Evolutionary conservation across 2,113 vertebrate genomes (phyloP), one percentile per base, ranked within the genome.

Genomic region (Melanocharis versteri): DNA sequence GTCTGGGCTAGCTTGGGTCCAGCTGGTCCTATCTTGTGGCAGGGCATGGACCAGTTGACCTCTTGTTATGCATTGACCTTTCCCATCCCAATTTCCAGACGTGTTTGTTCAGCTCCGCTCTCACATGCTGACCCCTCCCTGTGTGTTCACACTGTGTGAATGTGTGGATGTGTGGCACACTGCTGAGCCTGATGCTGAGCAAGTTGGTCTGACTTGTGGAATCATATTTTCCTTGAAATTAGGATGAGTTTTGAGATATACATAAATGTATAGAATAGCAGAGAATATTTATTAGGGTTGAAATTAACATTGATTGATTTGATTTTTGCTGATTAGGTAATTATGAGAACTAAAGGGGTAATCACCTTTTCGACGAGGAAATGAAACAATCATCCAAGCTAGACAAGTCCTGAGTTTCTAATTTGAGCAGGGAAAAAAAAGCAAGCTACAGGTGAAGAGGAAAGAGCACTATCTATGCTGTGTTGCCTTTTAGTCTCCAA

Each of bases 281-380:
- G 76, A 92, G 96, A 91, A 88, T 95, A 93, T 97, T 97, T 97
- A 97, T 96, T 95, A 95, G 92, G 87, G 87, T 93, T 96, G 95
- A 96, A 96, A 96, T 96, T 96, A 93, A 96, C 82, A 95, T 81
- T 86, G 94, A 96, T 93, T 96, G 95, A 97, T 93, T 95, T 95
- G 90, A 97, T 97, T 97, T 96, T 95, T 96, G 89, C 95, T 97
- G 97, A 98, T 96, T 95, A 96, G 85, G 79, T 95, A 94, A 97
- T 90, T 94, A 94, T 39, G 69, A 94, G 91, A 97, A 96, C 94
- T 94, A 97, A 96, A 87, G 95, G 81, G 83, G 79, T 94, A 96
- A 97, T 96, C 93, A 93, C 77, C 69, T 91, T 94, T 96, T 97
- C 45, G 1, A 87, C 5, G 47, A 96, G 97, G 96, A 96, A 96